Conservation (phyloP, 37 sponge, comb jelly and placozoan genomes). For the Ianthella basta region DNA sequence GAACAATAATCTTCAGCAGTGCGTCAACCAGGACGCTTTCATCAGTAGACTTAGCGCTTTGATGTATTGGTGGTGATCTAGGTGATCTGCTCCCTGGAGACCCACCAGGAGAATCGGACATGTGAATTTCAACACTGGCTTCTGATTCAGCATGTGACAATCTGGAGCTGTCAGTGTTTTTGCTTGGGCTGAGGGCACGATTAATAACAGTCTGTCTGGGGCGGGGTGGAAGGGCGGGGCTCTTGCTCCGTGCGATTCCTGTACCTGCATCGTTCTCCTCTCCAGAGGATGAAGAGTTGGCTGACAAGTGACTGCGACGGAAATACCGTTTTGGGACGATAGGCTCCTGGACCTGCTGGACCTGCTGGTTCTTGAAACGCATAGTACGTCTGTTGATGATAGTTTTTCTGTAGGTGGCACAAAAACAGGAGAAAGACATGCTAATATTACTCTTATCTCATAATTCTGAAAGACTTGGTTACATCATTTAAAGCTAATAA, state of each 20-base stretch:
- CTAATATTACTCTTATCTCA: too few relatives aligned
- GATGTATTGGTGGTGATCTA: neutral
- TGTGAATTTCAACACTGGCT: neutral
- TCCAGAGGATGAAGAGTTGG: neutral
- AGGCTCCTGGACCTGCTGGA: neutral
- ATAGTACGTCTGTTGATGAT: constrained; percentile 16
- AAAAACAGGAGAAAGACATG: neutral
- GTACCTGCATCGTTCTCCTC: neutral
- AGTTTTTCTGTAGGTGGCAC: neutral
- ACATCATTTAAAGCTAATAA: too few relatives aligned
- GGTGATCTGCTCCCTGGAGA: neutral
- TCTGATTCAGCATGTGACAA: neutral
- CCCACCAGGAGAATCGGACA: neutral
- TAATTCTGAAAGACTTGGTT: too few relatives aligned
- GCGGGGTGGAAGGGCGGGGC: constrained; percentile 13
- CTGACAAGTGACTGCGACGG: neutral
- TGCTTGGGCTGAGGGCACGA: neutral
- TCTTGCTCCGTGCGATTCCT: neutral
- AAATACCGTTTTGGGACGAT: too few relatives aligned
- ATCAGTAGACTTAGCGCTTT: neutral
- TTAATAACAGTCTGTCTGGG: constrained; percentile 8
- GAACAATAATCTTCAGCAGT: constrained; percentile 5
- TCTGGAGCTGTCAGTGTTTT: neutral
- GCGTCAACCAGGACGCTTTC: neutral
- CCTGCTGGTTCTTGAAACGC: neutral